Evolutionary conservation across 2,797 vertebrate genomes (phyloP).

Genomic region (Coregonus ussuriensis): DNA sequence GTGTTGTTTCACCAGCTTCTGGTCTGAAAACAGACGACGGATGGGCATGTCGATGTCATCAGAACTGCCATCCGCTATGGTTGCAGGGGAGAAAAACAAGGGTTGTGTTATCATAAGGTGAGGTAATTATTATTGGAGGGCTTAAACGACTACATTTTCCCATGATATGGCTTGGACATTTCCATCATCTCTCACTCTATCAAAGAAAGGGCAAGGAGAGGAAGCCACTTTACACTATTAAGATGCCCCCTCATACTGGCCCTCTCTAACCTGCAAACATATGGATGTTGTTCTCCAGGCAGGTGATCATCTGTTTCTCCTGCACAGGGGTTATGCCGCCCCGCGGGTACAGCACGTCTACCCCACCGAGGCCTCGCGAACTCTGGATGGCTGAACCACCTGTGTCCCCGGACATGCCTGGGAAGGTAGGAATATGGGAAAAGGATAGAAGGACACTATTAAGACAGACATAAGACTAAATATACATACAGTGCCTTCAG

Average conservation of each 20-base stretch:
- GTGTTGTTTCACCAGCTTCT: slow-evolving; percentile 68
- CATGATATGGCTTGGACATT: too few species aligned
- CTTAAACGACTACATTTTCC: too few species aligned
- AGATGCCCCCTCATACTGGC: too few species aligned
- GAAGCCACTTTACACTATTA: too few species aligned
- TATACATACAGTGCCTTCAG: too few species aligned
- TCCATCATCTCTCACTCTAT: too few species aligned
- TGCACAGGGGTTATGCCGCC: slow-evolving; percentile 84
- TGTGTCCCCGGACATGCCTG: slow-evolving; percentile 94
- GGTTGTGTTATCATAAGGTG: background rate
- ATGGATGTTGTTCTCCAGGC: slow-evolving; percentile 84
- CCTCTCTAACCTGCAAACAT: slow-evolving; percentile 84
- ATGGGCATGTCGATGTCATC: slow-evolving; percentile 72
- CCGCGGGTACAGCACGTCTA: slow-evolving; percentile 85
- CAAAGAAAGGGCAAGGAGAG: too few species aligned
- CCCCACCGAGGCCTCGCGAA: slow-evolving; percentile 75
- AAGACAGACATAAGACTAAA: too few species aligned
- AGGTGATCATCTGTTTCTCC: slow-evolving; percentile 93
- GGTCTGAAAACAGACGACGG: too few species aligned
- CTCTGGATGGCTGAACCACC: slow-evolving; percentile 90
- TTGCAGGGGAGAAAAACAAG: background rate
- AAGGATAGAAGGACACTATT: background rate
- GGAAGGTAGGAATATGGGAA: background rate
- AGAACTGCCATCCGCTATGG: slow-evolving; percentile 84
- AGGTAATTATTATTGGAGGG: too few species aligned